These are phyloP conservation scores for Tenebrio molitor DNA, from an alignment of 1,140 invertebrate species.

Conservation along the genomic window DNA sequence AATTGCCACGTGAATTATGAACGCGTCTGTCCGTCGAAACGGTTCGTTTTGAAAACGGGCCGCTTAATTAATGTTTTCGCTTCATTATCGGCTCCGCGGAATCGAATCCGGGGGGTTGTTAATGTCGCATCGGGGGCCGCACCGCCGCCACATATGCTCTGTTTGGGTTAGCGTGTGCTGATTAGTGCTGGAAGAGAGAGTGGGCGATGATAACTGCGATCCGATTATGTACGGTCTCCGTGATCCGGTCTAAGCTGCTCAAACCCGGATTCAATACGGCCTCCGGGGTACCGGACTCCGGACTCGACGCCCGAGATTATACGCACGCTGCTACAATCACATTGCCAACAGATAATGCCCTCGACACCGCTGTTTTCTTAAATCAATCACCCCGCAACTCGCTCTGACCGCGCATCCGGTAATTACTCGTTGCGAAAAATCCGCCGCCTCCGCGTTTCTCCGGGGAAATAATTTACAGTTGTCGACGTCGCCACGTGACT, in stretches of 20 bases:
- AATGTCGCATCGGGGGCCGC: background rate
- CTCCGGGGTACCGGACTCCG: conserved; percentile 28
- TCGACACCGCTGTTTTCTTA: no score
- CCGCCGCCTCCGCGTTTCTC: no score
- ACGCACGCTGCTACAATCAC: no score
- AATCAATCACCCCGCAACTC: no score
- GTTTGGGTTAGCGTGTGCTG: conserved; percentile 44
- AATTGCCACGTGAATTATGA: conserved; percentile 32
- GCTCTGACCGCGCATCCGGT: no score
- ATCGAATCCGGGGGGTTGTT: background rate
- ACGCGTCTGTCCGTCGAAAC: conserved; percentile 32
- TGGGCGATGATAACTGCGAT: conserved; percentile 43
- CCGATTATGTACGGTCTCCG: conserved; percentile 43
- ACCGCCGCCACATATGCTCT: conserved; percentile 18
- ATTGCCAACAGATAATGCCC: no score
- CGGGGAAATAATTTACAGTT: no score
- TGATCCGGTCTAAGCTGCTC: conserved; percentile 43
- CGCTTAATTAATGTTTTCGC: conserved; percentile 37
- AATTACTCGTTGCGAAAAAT: no score
- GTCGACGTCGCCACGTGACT: no score
- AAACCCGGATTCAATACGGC: conserved; percentile 30
- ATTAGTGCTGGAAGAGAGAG: conserved; percentile 38
- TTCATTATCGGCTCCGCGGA: conserved; percentile 14
- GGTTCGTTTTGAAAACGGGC: conserved; percentile 6
- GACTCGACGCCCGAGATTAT: background rate